Percentiles rank a stretch among this genome's conserved stretches.
Evolutionary conservation across 1,140 invertebrate species (phyloP).

Genomic region (Sinella curviseta): DNA sequence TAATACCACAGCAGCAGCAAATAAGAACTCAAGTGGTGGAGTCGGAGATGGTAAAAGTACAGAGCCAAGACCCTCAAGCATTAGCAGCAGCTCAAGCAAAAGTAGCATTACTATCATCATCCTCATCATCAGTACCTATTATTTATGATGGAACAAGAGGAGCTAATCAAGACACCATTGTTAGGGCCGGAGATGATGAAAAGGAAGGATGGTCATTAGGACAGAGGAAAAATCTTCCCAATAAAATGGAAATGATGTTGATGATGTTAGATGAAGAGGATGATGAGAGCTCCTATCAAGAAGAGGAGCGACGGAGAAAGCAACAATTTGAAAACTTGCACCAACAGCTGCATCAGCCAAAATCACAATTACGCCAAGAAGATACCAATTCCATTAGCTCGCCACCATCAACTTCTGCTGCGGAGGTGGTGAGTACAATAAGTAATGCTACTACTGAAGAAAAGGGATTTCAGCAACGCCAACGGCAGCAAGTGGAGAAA

Average conservation of each 20-base stretch:
- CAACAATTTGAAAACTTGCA: not conserved
- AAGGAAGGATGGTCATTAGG: not conserved
- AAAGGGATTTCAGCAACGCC: not conserved
- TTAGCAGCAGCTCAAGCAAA: not conserved
- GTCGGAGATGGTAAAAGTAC: not conserved
- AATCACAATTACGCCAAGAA: not conserved
- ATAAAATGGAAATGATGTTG: not conserved
- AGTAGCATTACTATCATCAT: not conserved
- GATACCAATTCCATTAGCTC: conserved; percentile 16
- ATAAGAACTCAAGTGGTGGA: not conserved
- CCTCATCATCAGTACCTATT: not conserved
- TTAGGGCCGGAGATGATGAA: not conserved
- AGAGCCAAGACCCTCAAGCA: not conserved
- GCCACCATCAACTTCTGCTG: not conserved
- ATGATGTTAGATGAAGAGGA: not conserved
- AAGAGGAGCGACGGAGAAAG: not conserved
- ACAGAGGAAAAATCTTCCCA: not conserved
- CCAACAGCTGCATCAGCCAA: not conserved
- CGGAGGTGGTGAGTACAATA: not conserved
- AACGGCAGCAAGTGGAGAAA: not conserved
- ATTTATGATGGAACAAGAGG: not conserved
- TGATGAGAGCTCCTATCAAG: not conserved
- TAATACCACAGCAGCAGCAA: not conserved
- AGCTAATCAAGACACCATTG: not conserved
- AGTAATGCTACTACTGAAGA: not conserved